Evolutionary conservation across 2,797 vertebrate genomes (phyloP), one percentile per base, ranked within the genome.

Genomic region (Malurus splendens): DNA sequence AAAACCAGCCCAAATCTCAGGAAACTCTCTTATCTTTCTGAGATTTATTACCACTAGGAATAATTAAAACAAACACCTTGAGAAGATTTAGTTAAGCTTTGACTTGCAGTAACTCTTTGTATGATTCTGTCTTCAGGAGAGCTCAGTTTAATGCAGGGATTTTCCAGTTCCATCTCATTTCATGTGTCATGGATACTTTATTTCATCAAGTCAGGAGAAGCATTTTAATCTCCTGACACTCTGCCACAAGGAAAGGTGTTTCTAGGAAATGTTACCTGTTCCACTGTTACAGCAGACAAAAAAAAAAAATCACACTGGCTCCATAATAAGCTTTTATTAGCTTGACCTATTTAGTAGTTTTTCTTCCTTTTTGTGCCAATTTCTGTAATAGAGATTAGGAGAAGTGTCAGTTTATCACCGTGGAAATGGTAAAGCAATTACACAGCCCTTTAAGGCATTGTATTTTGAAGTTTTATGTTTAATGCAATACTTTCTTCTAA

Each of bases 351-450:
- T 84, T 78, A 71, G 50, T 86, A 71, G 30, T 54, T 84, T 89
- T 90, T 68, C 39, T 76, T 82, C 41, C 24, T 45, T 77, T 75
- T 52, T 68, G 33, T 85, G 41, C 33, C 32, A 41, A 62, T 79
- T 73, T 84, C 70, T 79, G 38, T 67, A 62, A 70, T 11, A 70
- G 45, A 71, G 33, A 48, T 81, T 81, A 82, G n/a, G 45, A 62
- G 41, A 62, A 62, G 16, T 60, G 27, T 64, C 41, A 61, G 36
- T 82, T 90, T 88, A 88, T 79, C 50, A 25, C 39, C 60, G 19
- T 68, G 60, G 47, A 89, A 90, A 64, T 65, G 59, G 52, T 68
- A 85, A 93, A 73, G 64, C 70, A 87, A 87, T 93, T 85, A 81
- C 51, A 81, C 38, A 68, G 39, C 27, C 70, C 60, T 85, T 78